A percentile compares a stretch with the other conserved stretches of the same genome.
Evolutionary conservation across 1,140 invertebrate genomes (phyloP).

Genomic region (Aethina tumida): DNA sequence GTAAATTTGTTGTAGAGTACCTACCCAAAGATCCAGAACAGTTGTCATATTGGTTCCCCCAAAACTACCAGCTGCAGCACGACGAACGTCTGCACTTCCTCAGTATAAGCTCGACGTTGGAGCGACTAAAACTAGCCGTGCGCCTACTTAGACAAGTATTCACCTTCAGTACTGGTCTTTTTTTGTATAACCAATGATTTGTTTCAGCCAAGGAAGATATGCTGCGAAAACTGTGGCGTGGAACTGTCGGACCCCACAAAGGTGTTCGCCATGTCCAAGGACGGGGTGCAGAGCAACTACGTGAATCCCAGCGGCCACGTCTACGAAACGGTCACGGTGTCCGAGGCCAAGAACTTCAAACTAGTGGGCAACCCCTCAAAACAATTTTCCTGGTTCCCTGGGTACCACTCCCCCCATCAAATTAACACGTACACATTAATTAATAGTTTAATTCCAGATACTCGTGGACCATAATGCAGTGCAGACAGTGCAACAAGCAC

Average conservation of each 20-base stretch:
- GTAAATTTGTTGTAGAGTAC: slow-evolving; percentile 20
- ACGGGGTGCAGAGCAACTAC: slow-evolving; percentile 71
- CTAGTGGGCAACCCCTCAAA: slow-evolving; percentile 49
- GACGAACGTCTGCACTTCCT: slow-evolving; percentile 30
- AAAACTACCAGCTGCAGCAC: slow-evolving; percentile 32
- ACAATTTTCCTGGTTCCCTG: slow-evolving; percentile 78
- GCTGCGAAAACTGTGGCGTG: slow-evolving; percentile 52
- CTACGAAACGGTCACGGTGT: slow-evolving; percentile 72
- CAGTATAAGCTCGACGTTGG: slow-evolving; percentile 25
- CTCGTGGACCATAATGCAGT: slow-evolving; percentile 68
- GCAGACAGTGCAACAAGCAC: slow-evolving; percentile 53
- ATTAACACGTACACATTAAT: slow-evolving; percentile 2
- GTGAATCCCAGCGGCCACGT: slow-evolving; percentile 71
- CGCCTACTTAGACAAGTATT: slow-evolving; percentile 7
- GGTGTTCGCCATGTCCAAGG: slow-evolving; percentile 72
- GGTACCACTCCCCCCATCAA: slow-evolving; percentile 40
- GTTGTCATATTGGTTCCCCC: slow-evolving; percentile 35
- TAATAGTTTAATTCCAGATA: slow-evolving; percentile 44
- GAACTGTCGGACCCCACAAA: slow-evolving; percentile 56
- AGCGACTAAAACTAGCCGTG: slow-evolving; percentile 28
- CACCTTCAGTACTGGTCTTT: slow-evolving; percentile 14
- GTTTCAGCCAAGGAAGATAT: slow-evolving; percentile 48
- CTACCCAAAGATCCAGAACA: slow-evolving; percentile 30
- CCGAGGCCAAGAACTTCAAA: slow-evolving; percentile 47
- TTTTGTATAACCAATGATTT: neutral